Conservation (phyloP, 1,140 invertebrate genomes). For the Lordiphosa stackelbergi region DNA sequence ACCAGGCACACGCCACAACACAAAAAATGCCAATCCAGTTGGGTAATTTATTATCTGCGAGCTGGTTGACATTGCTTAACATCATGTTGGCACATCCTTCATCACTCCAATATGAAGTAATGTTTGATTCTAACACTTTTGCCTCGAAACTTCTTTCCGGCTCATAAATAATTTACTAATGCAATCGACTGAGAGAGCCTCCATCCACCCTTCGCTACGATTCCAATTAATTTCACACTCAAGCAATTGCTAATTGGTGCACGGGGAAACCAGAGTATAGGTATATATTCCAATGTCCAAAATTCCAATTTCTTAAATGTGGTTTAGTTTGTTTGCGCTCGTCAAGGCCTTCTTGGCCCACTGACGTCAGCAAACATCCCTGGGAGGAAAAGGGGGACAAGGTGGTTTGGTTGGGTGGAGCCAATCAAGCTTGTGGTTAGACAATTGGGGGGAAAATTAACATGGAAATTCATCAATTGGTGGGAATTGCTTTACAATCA, state of each 20-base stretch:
- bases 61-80: too few species aligned
- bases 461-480: constrained; percentile 23
- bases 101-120: too few species aligned
- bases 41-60: too few species aligned
- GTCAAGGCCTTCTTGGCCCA: constrained; percentile 41
- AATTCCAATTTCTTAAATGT: constrained; percentile 1
- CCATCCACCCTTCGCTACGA: constrained; percentile 3
- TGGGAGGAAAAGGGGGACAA: not conserved
- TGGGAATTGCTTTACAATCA: constrained; percentile 3
- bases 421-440: not conserved
- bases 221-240: constrained; percentile 61
- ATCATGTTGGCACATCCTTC: too few species aligned
- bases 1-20: too few species aligned
- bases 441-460: constrained; percentile 21
- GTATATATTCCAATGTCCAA: not conserved
- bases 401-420: too few species aligned
- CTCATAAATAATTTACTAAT: too few species aligned
- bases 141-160: too few species aligned
- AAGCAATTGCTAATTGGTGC: constrained; percentile 50
- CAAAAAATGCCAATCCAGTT: too few species aligned
- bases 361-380: constrained; percentile 45
- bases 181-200: not conserved
- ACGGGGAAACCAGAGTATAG: too few species aligned
- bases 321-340: not conserved
- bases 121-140: too few species aligned